Evolutionary conservation across 2,888 invertebrate species (phyloP), one percentile per base, ranked within the genome.

Genomic region (Troides helena): DNA sequence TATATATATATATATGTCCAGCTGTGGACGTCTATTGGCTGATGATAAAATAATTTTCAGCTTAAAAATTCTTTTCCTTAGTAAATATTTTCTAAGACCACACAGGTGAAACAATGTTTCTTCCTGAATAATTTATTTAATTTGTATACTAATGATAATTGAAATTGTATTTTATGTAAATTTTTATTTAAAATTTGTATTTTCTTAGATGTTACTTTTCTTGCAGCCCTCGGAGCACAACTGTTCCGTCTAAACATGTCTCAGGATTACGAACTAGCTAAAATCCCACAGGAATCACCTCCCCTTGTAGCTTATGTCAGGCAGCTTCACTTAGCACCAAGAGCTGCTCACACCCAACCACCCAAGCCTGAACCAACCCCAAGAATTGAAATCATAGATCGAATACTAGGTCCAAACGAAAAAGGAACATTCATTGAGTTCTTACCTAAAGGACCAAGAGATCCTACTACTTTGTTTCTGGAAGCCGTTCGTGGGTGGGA

Each of bases 241-340:
- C 96, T 96, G 84, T 97, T 97, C 87, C 95, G 95, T 56, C 92
- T 95, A 74, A 97, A 96, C 89, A 95, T 97, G 95, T 95, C 95
- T 64, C 95, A 95, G 74, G 96, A 96, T 85, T 95, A 96, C 85
- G 96, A 96, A 82, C 92, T 96, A 75, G 93, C 94, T 50, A 94
- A 94, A 80, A 96, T 96, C 72, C 93, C 95, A 18, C 96, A 96
- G 90, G 96, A 96, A 82, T 95, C 96, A 78, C 95, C 95, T 1
- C 94, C 94, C 77, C 93, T 97, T 72, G 95, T 96, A 74, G 95
- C 94, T 69, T 96, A 95, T 86, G 96, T 97, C 75, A 92, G 95
- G 39, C 95, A 96, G 83, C 94, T 96, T 77, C 96, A 96, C 81
- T 91, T 97, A 77, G 85, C 88, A 25, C 89, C 94, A 72, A 78